These are phyloP conservation scores for Barypeithes pellucidus DNA, from an alignment of 2,888 invertebrate genomes.

Conservation along the genomic window DNA sequence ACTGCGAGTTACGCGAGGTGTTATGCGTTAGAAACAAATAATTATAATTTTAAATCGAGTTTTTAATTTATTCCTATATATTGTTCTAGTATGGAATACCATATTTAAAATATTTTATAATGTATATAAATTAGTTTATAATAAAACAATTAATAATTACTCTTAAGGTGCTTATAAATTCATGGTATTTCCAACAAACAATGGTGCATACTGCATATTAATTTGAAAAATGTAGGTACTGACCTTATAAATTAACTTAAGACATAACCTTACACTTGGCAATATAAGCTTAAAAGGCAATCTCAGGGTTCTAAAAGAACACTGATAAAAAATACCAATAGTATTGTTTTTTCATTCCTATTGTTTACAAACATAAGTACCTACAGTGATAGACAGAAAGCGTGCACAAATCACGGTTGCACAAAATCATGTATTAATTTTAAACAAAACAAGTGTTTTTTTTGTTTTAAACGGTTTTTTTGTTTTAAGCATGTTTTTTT, in stretches of 20 bases:
- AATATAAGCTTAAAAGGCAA: not conserved
- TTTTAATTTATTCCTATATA: slow-evolving; percentile 16
- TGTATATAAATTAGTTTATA: slow-evolving; percentile 17
- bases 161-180: slow-evolving; percentile 13
- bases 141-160: slow-evolving; percentile 14
- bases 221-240: slow-evolving; percentile 2
- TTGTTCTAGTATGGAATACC: slow-evolving; percentile 31
- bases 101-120: slow-evolving; percentile 9
- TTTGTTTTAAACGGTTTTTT: too few relatives aligned
- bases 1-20: slow-evolving; percentile 26
- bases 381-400: not conserved
- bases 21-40: slow-evolving; percentile 36
- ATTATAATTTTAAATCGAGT: slow-evolving; percentile 46
- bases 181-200: slow-evolving; percentile 13
- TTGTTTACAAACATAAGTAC: slow-evolving; percentile 12
- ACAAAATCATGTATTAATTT: too few relatives aligned
- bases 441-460: too few relatives aligned
- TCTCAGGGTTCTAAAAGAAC: not conserved
- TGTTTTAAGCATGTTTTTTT: too few relatives aligned
- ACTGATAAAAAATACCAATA: not conserved
- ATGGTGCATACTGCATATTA: slow-evolving; percentile 14
- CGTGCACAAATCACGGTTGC: too few relatives aligned
- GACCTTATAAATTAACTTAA: not conserved
- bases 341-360: not conserved
- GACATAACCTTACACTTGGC: slow-evolving; percentile 24